Percentiles rank a stretch among this genome's conserved stretches.
Conservation (phyloP, 2,797 vertebrate genomes). For the Ctenopoma multispine region DNA sequence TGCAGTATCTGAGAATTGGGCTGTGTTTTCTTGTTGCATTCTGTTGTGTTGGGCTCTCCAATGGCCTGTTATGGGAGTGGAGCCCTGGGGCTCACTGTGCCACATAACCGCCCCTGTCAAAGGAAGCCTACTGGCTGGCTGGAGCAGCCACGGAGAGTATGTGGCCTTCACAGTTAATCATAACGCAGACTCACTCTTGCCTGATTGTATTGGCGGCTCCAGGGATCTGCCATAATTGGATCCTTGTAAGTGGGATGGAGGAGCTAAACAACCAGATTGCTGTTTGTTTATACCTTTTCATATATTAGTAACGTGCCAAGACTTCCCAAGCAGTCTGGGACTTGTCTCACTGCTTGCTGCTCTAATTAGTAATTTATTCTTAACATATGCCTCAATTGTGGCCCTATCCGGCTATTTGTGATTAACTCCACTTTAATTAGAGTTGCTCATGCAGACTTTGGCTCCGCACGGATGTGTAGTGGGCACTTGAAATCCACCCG, state of each 20-base stretch:
- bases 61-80: slow-evolving; percentile 61
- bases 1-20: slow-evolving; percentile 58
- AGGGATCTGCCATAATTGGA: slow-evolving; percentile 91
- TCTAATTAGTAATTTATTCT: slow-evolving; percentile 91
- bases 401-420: slow-evolving; percentile 87
- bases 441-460: slow-evolving; percentile 82
- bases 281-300: slow-evolving; percentile 92
- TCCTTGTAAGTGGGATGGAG: slow-evolving; percentile 91
- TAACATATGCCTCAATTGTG: slow-evolving; percentile 90
- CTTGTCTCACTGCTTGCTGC: slow-evolving; percentile 83
- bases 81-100: slow-evolving; percentile 70
- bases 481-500: slow-evolving; percentile 73
- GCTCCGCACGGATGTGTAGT: slow-evolving; percentile 73
- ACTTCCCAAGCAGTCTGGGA: slow-evolving; percentile 88
- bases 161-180: slow-evolving; percentile 88
- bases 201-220: slow-evolving; percentile 88
- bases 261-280: slow-evolving; percentile 91
- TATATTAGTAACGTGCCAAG: slow-evolving; percentile 89
- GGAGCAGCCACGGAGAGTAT: slow-evolving; percentile 78
- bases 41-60: slow-evolving; percentile 63
- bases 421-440: slow-evolving; percentile 90
- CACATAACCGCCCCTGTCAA: slow-evolving; percentile 75
- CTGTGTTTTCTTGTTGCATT: slow-evolving; percentile 58
- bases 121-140: slow-evolving; percentile 76
- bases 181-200: slow-evolving; percentile 84